Percentiles rank a stretch among this genome's conserved stretches.
Evolutionary conservation across 1,140 invertebrate species (phyloP).

Genomic region (Acromyrmex echinatior): DNA sequence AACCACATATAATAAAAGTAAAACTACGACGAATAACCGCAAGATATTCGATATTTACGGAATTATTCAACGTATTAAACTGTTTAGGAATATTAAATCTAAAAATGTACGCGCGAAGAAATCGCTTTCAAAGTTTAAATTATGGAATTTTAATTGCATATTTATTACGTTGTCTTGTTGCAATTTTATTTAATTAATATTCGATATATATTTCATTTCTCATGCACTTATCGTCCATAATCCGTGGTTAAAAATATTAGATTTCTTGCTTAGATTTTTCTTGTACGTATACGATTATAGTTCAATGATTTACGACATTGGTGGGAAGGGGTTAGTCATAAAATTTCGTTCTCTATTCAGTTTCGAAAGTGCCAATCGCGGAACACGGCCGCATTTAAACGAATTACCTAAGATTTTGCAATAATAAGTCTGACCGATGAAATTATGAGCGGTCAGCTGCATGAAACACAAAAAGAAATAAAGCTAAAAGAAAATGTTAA

Average conservation of each 20-base stretch:
- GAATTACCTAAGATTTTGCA: constrained; percentile 7
- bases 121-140: neutral
- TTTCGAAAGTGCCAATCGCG: constrained; percentile 35
- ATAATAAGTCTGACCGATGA: neutral
- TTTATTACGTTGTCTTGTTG: constrained; percentile 5
- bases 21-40: neutral
- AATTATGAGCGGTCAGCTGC: constrained; percentile 12
- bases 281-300: neutral
- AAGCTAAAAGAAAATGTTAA: neutral
- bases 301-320: constrained; percentile 11
- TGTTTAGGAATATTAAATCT: neutral
- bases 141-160: neutral
- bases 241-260: neutral
- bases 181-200: neutral
- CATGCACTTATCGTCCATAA: too few species aligned
- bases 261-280: neutral
- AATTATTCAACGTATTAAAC: neutral
- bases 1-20: neutral
- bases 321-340: neutral
- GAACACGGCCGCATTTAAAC: neutral
- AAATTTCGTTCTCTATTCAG: constrained; percentile 17
- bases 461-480: neutral
- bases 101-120: neutral
- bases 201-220: neutral
- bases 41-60: neutral